Base-by-base conservation (phyloP, 2,113 vertebrate genomes). In the Cichladusa arquata region DNA sequence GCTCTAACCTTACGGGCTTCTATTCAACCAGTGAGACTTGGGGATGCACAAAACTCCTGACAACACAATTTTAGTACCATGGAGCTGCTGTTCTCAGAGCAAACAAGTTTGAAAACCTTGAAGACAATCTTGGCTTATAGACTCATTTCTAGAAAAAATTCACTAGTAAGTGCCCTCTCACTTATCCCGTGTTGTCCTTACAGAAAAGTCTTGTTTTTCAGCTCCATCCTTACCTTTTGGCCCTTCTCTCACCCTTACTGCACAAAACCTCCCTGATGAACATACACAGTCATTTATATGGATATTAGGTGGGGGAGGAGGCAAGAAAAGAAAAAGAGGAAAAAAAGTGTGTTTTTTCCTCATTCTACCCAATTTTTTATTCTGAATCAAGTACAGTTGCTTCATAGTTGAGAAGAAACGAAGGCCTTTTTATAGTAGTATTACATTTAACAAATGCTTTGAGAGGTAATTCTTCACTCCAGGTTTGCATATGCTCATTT, bases 301-400 rank as follows among this genome's bases (percentile, higher is more conserved):
- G 19, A 62, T 11, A 76, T 17, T 29, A 54, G 8, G 23, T 1
- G 8, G 28, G 14, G 6, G 4, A 3, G 1, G 10, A 12, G 4
- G 5, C 7, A 19, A 51, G 2, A 18, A 6, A 12, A 67, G 22
- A 48, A 5, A 56, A 25, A 17, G 0, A 13, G 12, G 47, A 48
- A 47, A 23, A 47, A 47, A 12, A 48, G 23, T 4, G 26, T 11
- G 5, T 28, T 19, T 25, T 79, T 66, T 80, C 8, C 3, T 72
- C 48, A 38, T 51, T 82, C 18, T 69, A 88, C 16, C 13, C 10
- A 3, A 17, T 47, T 70, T 9, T 56, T 53, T 71, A 44, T 62
- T 93, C 58, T 62, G 54, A 38, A 82, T 69, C 50, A 77, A 86
- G 48, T 31, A 62, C 15, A 76, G 23, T 19, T 74, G 38, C 20